These are phyloP conservation scores for Progne subis DNA, from an alignment of 2,113 vertebrate species.

Conservation along the genomic window DNA sequence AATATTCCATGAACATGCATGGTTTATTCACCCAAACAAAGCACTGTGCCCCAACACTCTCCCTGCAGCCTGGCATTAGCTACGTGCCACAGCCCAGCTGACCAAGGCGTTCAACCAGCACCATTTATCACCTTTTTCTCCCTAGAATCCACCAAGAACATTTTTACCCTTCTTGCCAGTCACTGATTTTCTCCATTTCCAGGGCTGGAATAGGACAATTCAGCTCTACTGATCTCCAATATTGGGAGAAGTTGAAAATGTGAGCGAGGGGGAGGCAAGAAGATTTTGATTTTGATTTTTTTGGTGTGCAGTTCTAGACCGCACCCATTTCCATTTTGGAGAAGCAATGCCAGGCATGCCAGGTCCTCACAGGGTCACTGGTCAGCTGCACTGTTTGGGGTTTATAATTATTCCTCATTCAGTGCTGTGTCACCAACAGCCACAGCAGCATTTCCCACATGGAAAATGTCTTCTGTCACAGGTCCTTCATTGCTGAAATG, in stretches of 20 bases:
- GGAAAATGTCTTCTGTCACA: not conserved
- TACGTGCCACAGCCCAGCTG: not conserved
- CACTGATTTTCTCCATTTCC: not conserved
- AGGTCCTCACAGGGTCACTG: not conserved
- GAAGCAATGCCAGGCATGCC: not conserved
- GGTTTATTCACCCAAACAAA: conserved; percentile 70
- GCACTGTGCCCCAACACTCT: not conserved
- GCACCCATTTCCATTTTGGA: not conserved
- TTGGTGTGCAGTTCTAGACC: not conserved
- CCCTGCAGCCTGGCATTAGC: not conserved
- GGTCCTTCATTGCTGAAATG: not conserved
- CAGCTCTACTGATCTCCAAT: not conserved
- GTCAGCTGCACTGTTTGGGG: not conserved
- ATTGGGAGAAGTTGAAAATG: not conserved
- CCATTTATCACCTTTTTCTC: not conserved
- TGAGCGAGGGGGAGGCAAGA: not conserved
- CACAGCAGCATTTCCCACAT: not conserved
- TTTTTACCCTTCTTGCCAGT: not conserved
- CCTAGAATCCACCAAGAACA: not conserved
- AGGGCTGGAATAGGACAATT: not conserved
- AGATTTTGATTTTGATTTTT: not conserved
- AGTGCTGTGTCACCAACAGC: not conserved
- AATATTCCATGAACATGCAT: conserved; percentile 72
- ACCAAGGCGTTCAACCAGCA: not conserved
- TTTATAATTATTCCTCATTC: not conserved